Evolutionary conservation across 1,140 invertebrate genomes (phyloP).

Genomic region (Gonatopus flavifemur): DNA sequence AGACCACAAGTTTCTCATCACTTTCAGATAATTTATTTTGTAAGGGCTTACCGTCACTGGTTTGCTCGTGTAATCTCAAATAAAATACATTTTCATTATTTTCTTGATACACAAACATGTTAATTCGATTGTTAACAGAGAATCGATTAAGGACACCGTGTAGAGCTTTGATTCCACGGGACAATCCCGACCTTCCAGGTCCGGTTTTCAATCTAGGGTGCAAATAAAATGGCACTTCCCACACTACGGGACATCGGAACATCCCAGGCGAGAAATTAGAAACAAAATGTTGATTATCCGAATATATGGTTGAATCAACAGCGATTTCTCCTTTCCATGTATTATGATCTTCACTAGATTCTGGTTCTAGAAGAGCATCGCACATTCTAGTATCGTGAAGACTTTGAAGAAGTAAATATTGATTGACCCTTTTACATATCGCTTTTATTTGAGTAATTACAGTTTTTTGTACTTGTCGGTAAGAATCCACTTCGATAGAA

Average conservation of each 20-base stretch:
- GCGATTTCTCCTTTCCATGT: constrained; percentile 35
- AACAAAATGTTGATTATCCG: constrained; percentile 24
- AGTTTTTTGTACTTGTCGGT: constrained; percentile 60
- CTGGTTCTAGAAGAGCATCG: constrained; percentile 70
- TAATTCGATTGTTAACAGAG: constrained; percentile 73
- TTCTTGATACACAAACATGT: constrained; percentile 82
- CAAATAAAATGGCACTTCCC: constrained; percentile 70
- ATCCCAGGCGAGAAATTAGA: constrained; percentile 61
- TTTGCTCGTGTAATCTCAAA: constrained; percentile 58
- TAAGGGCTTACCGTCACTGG: constrained; percentile 45
- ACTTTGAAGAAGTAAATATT: constrained; percentile 70
- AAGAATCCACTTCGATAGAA: constrained; percentile 58
- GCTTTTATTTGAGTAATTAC: constrained; percentile 62
- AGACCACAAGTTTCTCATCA: constrained; percentile 53
- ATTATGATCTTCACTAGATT: constrained; percentile 64
- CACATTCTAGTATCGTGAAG: constrained; percentile 74
- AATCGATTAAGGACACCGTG: constrained; percentile 71
- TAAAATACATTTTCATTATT: constrained; percentile 72
- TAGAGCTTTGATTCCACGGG: constrained; percentile 66
- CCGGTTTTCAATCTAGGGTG: constrained; percentile 74
- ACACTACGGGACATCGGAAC: constrained; percentile 75
- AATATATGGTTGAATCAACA: constrained; percentile 14
- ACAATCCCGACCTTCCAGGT: constrained; percentile 63
- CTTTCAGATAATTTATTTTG: constrained; percentile 55
- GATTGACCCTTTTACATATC: constrained; percentile 72